Evolutionary conservation across 1,140 invertebrate genomes (phyloP), one percentile per base, ranked within the genome.

Genomic region (Carposina sasakii): DNA sequence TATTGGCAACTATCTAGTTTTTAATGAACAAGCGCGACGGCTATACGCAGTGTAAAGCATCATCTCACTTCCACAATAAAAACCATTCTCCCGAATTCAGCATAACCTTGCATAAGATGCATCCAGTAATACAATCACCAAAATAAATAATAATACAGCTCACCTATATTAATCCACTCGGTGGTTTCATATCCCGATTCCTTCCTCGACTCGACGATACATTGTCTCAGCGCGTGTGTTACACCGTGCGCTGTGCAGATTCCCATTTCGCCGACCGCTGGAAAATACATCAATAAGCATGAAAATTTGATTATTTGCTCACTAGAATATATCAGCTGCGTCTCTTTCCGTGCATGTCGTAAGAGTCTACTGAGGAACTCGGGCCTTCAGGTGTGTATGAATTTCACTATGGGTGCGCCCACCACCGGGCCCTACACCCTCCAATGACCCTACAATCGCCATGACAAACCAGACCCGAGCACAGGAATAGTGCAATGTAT

Each of bases 211-310:
- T 71, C 76, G 50, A 66, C 54, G 16, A 82, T 79, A 16, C 74
- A 77, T 22, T 62, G 45, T 8, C 74, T 48, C 5, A 82, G 42
- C 0, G 65, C 71, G 26, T 77, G 71, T 0, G 61, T 65, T 15
- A 82, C 54, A 6, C 69, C 67, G 39, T 75, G 59, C 0, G 74
- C 47, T 2, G 57, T 60, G 31, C 74, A 71, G 1, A 75, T 56
- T 2, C 71, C 78, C 78, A 82, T 82, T 26, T 82, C 78, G 0
- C 78, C 76, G 4, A 73, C 75, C 31, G 78, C 78, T 82, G 57
- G 1, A 72, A 66, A 10, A 47, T 30, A 17, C 13, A 22, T 31
- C 24, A 28, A 44, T 1, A 24, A 33, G n/a, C n/a, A n/a, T n/a
- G n/a, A n/a, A n/a, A n/a, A n/a, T n/a, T n/a, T n/a, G n/a, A n/a